phyloP scores from a whole-genome alignment of 2,113 vertebrate genomes.

The Pedetes capensis region DNA sequence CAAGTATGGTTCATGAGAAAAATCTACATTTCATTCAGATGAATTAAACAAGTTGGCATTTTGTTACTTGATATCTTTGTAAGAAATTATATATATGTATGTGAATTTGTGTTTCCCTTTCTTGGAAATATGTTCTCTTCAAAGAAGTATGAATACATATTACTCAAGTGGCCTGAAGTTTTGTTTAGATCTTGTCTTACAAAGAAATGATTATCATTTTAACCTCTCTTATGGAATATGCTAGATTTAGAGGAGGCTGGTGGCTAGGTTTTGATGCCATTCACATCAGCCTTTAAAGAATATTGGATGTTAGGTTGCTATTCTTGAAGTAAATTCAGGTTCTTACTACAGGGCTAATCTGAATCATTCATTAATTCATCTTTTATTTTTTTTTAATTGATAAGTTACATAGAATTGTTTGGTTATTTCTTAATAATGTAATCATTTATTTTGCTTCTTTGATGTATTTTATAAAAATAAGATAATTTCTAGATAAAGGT shows the following conservation, averaged over 20 bases:
- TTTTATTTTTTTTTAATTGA: background rate
- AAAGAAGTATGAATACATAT: background rate
- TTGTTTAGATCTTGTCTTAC: background rate
- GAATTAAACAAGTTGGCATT: background rate
- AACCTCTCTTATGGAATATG: background rate
- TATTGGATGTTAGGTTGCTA: background rate
- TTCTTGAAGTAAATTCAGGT: background rate
- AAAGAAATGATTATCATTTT: background rate
- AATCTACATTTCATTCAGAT: background rate
- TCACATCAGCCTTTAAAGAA: background rate
- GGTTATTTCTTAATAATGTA: background rate
- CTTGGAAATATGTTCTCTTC: background rate
- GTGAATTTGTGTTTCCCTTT: constrained; percentile 14
- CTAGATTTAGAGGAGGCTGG: background rate
- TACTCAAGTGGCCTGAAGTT: background rate
- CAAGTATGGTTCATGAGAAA: background rate
- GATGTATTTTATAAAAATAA: background rate
- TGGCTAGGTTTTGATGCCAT: background rate
- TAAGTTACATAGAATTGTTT: background rate
- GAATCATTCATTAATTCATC: background rate
- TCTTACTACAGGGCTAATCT: background rate
- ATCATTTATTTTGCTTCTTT: background rate
- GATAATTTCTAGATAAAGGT: background rate
- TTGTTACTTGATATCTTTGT: constrained; percentile 4
- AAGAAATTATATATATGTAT: background rate